These are phyloP conservation scores for Etheostoma perlongum DNA, from an alignment of 2,797 vertebrate genomes.

Conservation along the genomic window DNA sequence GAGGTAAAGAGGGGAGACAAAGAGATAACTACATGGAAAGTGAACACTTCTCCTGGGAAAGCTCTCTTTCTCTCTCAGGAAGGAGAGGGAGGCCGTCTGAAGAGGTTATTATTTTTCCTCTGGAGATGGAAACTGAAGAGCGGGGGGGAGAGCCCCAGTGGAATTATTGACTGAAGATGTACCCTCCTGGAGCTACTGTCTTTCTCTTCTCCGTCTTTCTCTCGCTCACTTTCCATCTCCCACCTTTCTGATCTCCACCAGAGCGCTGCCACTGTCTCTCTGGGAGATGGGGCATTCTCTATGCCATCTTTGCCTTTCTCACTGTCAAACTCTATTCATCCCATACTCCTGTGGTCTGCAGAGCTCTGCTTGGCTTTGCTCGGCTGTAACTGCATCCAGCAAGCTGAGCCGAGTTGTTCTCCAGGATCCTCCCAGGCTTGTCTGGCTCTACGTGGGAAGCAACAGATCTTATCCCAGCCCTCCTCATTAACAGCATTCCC, in stretches of 20 bases:
- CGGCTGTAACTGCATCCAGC: constrained; percentile 47
- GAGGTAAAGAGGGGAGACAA: constrained; percentile 57
- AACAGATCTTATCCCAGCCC: constrained; percentile 72
- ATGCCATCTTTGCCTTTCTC: constrained; percentile 68
- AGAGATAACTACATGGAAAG: constrained; percentile 67
- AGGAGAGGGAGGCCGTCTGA: constrained; percentile 72
- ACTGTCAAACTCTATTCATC: constrained; percentile 73
- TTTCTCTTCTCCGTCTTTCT: constrained; percentile 67
- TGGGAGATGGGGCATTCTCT: constrained; percentile 63
- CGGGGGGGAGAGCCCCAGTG: constrained; percentile 65
- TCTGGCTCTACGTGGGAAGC: constrained; percentile 72
- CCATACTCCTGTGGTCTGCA: constrained; percentile 67
- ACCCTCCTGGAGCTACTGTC: constrained; percentile 75
- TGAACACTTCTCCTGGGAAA: constrained; percentile 66
- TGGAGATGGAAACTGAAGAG: constrained; percentile 80
- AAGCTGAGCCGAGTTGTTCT: constrained; percentile 47
- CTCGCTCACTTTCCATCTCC: constrained; percentile 75
- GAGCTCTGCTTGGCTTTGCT: constrained; percentile 55
- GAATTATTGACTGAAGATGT: constrained; percentile 79
- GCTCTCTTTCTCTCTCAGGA: constrained; percentile 54
- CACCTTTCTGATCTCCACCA: constrained; percentile 81
- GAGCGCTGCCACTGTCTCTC: constrained; percentile 73
- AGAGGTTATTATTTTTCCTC: constrained; percentile 87
- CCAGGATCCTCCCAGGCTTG: constrained; percentile 66
- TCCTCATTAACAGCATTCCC: constrained; percentile 81